Base-by-base conservation (phyloP, 2,888 invertebrate genomes). In the Eupithecia subfuscata region DNA sequence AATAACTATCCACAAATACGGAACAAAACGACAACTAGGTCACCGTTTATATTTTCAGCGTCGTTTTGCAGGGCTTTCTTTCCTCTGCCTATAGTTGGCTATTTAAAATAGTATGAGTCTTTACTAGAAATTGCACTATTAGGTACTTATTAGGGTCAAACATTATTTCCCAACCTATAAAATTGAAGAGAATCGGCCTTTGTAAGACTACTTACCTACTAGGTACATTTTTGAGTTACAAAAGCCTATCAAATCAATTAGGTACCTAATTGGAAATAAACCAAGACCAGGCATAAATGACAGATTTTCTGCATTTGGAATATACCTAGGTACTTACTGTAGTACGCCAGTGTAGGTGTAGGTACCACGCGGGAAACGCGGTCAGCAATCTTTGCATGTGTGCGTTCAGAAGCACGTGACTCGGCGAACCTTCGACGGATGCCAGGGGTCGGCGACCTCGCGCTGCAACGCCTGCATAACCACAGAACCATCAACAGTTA, bases 401-500 rank as follows among this genome's bases (percentile, higher is more conserved):
- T 48, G 69, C 14, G 71, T 71, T 16, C 67, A 68, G 69, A 72
- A 64, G 72, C 77, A 77, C 77, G 77, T 77, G 77, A 77, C 75
- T 40, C 18, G 45, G 71, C 67, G 52, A 77, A 77, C 77, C 77
- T 75, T 77, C 75, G 45, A 30, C 73, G 69, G 77, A 75, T 70
- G 74, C 75, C 43, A 70, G 70, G 65, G 77, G 68, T 77, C 75
- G 72, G 43, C 56, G 70, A 22, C 75, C 77, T 71, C 69, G 6
- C 60, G 40, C 68, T 76, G 76, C 76, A 74, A 45, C 67, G 67
- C 67, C 67, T 75, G 75, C 75, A 73, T 14, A n/a, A 18, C 71
- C 73, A 56, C 79, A 84, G 82, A 77, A 79, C 77, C 78, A 8
- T 45, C 18, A n/a, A 43, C 70, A 77, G 77, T 77, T 56, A 60